Conservation (phyloP, 2,888 invertebrate species). For the Plebejus argus region DNA sequence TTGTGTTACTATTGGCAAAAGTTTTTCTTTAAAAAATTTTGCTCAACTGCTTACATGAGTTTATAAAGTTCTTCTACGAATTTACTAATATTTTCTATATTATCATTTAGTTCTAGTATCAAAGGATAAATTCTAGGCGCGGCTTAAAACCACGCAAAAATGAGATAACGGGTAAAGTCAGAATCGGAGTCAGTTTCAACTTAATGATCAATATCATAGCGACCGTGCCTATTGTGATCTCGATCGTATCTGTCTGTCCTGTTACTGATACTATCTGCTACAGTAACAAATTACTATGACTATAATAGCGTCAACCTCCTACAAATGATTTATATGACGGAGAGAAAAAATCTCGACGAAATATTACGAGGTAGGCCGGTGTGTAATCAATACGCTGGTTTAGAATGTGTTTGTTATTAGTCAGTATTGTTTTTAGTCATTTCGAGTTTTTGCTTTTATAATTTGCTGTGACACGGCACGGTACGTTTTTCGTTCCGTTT, state of each 20-base stretch:
- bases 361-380: background rate
- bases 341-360: background rate
- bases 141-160: constrained; percentile 1
- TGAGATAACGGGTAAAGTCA: constrained; percentile 14
- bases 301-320: constrained; percentile 13
- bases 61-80: too few relatives aligned
- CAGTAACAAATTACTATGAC: constrained; percentile 30
- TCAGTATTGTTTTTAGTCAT: background rate
- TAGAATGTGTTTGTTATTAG: background rate
- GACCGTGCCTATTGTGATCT: constrained; percentile 22
- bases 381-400: constrained; percentile 3
- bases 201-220: constrained; percentile 15
- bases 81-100: background rate
- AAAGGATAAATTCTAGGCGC: background rate
- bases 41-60: too few relatives aligned
- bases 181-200: constrained; percentile 6
- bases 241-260: constrained; percentile 20
- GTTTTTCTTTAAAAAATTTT: too few relatives aligned
- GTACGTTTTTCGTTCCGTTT: background rate
- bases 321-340: constrained; percentile 8
- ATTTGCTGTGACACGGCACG: background rate
- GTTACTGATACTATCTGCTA: constrained; percentile 24
- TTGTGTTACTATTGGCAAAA: too few relatives aligned
- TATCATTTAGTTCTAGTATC: background rate
- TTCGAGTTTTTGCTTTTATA: background rate